Percentiles rank a stretch among this genome's conserved stretches.
These are phyloP conservation scores for Elephas maximus DNA, from an alignment of 2,113 vertebrate genomes.

Conservation along the genomic window DNA sequence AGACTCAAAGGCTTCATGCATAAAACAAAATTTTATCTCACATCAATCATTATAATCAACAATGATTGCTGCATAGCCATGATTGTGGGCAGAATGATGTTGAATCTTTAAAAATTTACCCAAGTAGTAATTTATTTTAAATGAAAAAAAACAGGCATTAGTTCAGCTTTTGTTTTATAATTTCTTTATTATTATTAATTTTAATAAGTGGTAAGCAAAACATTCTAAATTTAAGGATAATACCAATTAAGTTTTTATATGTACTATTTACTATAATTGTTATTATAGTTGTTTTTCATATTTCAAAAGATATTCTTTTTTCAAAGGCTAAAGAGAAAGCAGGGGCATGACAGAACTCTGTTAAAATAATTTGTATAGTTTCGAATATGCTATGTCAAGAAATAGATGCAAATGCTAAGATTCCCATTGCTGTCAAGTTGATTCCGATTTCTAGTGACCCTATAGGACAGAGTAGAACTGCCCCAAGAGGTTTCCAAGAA, in stretches of 20 bases:
- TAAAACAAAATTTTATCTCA: not conserved
- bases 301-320: not conserved
- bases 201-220: not conserved
- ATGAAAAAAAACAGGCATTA: not conserved
- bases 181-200: not conserved
- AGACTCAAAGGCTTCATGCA: not conserved
- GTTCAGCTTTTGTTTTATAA: not conserved
- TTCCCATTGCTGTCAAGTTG: not conserved
- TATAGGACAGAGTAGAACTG: no score
- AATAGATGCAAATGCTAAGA: not conserved
- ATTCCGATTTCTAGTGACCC: no score
- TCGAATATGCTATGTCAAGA: not conserved
- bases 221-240: not conserved
- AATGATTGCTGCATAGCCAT: not conserved
- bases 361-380: not conserved
- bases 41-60: not conserved
- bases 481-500: no score
- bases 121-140: conserved; percentile 4
- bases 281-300: not conserved
- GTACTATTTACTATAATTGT: not conserved
- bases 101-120: not conserved
- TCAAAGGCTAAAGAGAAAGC: not conserved
- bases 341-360: not conserved
- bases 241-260: not conserved
- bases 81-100: not conserved